These are phyloP conservation scores for Eupsittula cactorum DNA, from an alignment of 2,113 vertebrate genomes.

Conservation along the genomic window DNA sequence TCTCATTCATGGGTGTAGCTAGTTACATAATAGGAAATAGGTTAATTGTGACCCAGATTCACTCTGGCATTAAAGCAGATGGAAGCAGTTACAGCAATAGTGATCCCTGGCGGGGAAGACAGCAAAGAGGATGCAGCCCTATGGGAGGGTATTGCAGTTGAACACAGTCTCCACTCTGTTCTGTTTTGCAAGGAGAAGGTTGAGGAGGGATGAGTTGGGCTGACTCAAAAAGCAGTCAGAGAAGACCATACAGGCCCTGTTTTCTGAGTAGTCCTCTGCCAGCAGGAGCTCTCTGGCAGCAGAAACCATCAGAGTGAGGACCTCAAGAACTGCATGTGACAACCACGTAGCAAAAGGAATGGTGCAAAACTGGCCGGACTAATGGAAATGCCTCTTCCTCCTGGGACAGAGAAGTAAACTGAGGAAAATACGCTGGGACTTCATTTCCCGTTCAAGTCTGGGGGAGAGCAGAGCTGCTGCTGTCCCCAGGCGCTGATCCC, in stretches of 20 bases:
- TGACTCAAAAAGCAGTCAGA: background rate
- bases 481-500: background rate
- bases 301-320: background rate
- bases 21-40: background rate
- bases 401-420: background rate
- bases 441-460: background rate
- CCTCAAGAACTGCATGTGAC: background rate
- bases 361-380: background rate
- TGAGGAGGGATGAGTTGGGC: background rate
- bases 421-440: background rate
- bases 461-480: background rate
- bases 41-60: conserved; percentile 4
- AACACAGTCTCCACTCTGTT: background rate
- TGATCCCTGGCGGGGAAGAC: background rate
- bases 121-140: background rate
- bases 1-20: background rate
- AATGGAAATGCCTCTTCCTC: background rate
- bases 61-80: background rate
- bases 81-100: background rate
- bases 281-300: background rate
- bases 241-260: background rate
- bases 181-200: background rate
- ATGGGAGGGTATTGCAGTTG: background rate
- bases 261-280: background rate
- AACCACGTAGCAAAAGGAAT: background rate